phyloP scores from a whole-genome alignment of 1,140 invertebrate species.

The Zaprionus nigranus region DNA sequence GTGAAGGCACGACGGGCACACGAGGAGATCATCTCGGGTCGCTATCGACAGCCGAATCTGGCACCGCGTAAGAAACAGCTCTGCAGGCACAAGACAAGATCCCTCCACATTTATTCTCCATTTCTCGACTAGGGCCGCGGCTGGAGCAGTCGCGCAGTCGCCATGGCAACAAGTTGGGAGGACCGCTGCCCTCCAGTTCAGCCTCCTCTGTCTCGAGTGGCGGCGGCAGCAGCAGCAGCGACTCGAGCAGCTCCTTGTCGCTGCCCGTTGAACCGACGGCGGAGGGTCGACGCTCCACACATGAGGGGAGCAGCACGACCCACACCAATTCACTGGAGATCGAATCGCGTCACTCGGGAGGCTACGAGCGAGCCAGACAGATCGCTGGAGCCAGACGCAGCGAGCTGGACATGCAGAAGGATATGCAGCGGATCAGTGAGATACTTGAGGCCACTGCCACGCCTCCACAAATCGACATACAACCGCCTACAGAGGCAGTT shows the following conservation, averaged over 20 bases:
- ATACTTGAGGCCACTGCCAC: constrained; percentile 48
- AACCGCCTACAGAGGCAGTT: constrained; percentile 66
- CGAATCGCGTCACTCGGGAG: constrained; percentile 77
- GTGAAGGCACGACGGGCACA: constrained; percentile 81
- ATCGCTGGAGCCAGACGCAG: constrained; percentile 77
- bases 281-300: constrained; percentile 43
- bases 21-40: constrained; percentile 83
- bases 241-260: constrained; percentile 69
- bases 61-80: constrained; percentile 61
- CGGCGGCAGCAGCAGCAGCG: constrained; percentile 64
- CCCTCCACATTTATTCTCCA: not conserved
- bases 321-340: constrained; percentile 77
- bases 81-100: not conserved
- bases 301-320: constrained; percentile 75
- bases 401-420: constrained; percentile 78
- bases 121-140: constrained; percentile 55
- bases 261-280: constrained; percentile 46
- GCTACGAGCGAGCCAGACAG: constrained; percentile 68
- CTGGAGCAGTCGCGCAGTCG: constrained; percentile 56
- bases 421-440: constrained; percentile 66
- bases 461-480: constrained; percentile 77
- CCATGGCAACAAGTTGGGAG: constrained; percentile 48
- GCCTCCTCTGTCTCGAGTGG: constrained; percentile 48
- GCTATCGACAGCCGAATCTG: constrained; percentile 82
- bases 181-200: constrained; percentile 56